Percentiles rank a stretch among this genome's conserved stretches.
phyloP scores from a whole-genome alignment of 2,797 vertebrate species.

The Lerista edwardsae region DNA sequence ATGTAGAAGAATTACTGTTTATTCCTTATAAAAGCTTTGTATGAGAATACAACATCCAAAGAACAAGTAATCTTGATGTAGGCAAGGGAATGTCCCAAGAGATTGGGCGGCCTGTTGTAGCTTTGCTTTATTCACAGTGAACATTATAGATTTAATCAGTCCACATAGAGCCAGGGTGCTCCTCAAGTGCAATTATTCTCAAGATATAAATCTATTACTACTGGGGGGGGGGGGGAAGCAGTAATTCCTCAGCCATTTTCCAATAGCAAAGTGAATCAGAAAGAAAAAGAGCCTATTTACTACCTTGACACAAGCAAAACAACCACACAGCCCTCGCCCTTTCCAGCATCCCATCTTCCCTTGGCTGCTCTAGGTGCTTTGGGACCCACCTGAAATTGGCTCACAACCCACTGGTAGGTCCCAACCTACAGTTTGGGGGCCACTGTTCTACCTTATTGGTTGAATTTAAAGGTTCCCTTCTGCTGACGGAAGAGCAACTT shows the following conservation, averaged over 20 bases:
- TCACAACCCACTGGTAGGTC: no score
- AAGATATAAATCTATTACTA: slow-evolving; percentile 7
- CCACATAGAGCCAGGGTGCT: background rate
- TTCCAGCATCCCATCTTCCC: no score
- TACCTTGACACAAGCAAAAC: no score
- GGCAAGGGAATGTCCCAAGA: slow-evolving; percentile 14
- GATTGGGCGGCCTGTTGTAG: background rate
- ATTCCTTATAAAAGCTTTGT: background rate
- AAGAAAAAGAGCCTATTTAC: no score
- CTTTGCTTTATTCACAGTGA: slow-evolving; percentile 26
- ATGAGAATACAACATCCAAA: slow-evolving; percentile 14
- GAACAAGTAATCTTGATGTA: slow-evolving; percentile 8
- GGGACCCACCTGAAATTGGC: no score
- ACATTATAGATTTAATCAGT: slow-evolving; percentile 6
- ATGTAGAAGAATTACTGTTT: background rate
- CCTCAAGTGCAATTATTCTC: background rate
- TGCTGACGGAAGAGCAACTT: background rate
- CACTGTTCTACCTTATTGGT: background rate
- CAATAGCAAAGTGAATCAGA: no score
- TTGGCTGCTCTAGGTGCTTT: no score
- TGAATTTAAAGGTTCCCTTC: background rate
- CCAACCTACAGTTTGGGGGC: no score
- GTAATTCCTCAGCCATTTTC: no score
- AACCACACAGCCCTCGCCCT: no score
- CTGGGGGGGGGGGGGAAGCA: background rate